Conservation (phyloP, 2,888 invertebrate genomes). For the Amphipoea oculea region DNA sequence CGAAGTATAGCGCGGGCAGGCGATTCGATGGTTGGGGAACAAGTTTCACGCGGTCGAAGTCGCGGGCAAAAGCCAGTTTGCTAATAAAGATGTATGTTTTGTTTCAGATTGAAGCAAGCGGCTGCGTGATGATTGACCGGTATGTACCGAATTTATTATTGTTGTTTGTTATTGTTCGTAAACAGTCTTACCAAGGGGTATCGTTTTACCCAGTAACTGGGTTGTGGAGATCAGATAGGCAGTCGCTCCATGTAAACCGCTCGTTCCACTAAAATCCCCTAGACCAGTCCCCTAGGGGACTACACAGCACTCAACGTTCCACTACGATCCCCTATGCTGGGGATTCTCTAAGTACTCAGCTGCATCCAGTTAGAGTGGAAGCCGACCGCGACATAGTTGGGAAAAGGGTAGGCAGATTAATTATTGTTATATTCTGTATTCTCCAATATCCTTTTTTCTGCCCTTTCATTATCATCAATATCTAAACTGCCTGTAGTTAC, state of each 20-base stretch:
- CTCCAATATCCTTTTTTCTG: background rate
- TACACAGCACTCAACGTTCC: no score
- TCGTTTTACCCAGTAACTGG: background rate
- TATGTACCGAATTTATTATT: slow-evolving; percentile 27
- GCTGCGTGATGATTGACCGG: slow-evolving; percentile 59
- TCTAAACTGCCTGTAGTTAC: background rate
- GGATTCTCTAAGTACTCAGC: no score
- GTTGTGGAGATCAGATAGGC: background rate
- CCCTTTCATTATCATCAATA: background rate
- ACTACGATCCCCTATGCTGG: no score
- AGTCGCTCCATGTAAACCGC: no score
- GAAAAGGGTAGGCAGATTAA: background rate
- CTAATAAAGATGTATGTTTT: slow-evolving; percentile 14
- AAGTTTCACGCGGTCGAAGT: no score
- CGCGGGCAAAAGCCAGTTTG: background rate
- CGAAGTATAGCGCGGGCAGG: no score
- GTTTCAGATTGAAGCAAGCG: slow-evolving; percentile 55
- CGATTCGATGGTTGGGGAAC: no score
- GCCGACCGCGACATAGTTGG: no score
- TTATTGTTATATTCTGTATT: background rate
- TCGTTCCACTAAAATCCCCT: no score
- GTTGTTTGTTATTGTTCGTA: background rate
- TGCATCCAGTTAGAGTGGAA: background rate
- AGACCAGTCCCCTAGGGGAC: no score
- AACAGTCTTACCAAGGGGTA: background rate